These are phyloP conservation scores for Drosophila nebulosa DNA, from an alignment of 1,140 invertebrate genomes.

Conservation along the genomic window DNA sequence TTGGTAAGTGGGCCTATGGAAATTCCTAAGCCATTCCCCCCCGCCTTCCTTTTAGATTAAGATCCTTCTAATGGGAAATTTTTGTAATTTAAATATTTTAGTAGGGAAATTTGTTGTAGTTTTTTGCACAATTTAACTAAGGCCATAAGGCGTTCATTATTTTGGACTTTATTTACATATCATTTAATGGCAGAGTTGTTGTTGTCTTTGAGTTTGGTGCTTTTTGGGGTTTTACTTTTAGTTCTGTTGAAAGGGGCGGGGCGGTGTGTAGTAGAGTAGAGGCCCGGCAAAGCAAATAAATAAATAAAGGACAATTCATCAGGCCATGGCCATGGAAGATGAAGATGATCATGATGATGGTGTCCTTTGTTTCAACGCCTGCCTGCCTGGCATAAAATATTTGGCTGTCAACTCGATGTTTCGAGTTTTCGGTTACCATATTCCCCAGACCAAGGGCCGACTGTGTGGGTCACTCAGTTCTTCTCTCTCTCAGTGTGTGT, in stretches of 20 bases:
- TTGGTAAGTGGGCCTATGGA: constrained; percentile 84
- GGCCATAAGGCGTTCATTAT: constrained; percentile 55
- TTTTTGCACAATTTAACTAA: constrained; percentile 64
- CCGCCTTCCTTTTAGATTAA: too few species aligned
- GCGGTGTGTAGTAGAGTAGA: too few species aligned
- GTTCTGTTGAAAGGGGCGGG: neutral
- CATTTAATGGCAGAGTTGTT: constrained; percentile 58
- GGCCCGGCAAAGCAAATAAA: constrained; percentile 53
- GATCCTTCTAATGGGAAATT: neutral
- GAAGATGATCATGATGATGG: neutral
- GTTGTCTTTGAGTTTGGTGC: neutral
- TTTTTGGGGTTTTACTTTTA: neutral
- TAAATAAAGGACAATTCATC: constrained; percentile 66
- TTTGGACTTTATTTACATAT: constrained; percentile 70
- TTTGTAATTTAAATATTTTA: constrained; percentile 63
- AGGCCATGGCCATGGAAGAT: constrained; percentile 35
- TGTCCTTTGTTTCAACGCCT: constrained; percentile 57
- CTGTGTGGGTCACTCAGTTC: constrained; percentile 10
- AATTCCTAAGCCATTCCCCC: neutral
- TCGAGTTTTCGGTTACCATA: constrained; percentile 43
- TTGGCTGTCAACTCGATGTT: constrained; percentile 62
- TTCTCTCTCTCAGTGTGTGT: neutral
- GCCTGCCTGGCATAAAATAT: constrained; percentile 65
- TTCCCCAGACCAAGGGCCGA: constrained; percentile 22
- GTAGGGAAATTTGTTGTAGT: neutral